phyloP scores from a whole-genome alignment of 2,113 vertebrate genomes.

The Atherinomorus stipes region DNA sequence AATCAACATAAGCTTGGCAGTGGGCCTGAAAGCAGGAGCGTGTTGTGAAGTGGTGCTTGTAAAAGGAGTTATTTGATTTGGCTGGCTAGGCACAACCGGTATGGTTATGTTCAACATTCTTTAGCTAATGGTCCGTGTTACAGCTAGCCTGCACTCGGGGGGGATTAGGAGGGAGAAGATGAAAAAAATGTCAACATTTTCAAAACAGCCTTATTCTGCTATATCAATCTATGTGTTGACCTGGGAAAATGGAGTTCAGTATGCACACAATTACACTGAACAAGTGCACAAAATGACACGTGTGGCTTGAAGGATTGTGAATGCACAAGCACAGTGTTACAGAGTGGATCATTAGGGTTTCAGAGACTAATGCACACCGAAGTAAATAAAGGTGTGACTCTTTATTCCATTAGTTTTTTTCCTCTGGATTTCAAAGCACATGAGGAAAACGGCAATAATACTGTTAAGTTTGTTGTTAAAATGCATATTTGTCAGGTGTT shows the following conservation, averaged over 20 bases:
- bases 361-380: constrained; percentile 7
- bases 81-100: constrained; percentile 54
- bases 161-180: constrained; percentile 39
- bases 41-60: constrained; percentile 62
- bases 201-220: constrained; percentile 45
- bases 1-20: constrained; percentile 58
- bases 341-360: constrained; percentile 18
- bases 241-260: constrained; percentile 32
- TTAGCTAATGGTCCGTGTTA: constrained; percentile 72
- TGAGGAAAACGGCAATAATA: too few species aligned
- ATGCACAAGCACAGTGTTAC: not conserved
- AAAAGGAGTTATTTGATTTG: constrained; percentile 77
- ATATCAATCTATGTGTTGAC: constrained; percentile 56
- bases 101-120: constrained; percentile 74
- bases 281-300: constrained; percentile 8
- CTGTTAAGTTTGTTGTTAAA: too few species aligned
- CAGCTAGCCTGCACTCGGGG: constrained; percentile 48
- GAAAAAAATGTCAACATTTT: constrained; percentile 52
- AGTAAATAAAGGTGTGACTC: not conserved
- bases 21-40: constrained; percentile 41
- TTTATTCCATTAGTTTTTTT: not conserved
- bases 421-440: not conserved
- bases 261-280: constrained; percentile 7
- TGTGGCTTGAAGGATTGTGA: constrained; percentile 4
- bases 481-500: too few species aligned